Percentiles rank a stretch among this genome's conserved stretches.
phyloP scores from a whole-genome alignment of 2,888 invertebrate species.

The Dysmachus trigonus region DNA sequence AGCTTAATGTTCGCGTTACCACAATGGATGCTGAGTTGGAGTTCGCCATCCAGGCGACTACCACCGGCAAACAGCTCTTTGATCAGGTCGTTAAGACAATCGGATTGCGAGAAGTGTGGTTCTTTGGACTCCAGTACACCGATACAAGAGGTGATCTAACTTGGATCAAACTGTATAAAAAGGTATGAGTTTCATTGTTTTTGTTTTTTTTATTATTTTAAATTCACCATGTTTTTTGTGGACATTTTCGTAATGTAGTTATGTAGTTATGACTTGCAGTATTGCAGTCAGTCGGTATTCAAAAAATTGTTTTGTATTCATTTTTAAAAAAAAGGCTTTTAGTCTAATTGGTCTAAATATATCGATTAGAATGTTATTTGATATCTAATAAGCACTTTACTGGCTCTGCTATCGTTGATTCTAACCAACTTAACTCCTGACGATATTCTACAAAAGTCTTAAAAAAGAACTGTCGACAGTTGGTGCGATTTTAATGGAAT shows the following conservation, averaged over 20 bases:
- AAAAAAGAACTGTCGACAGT: neutral
- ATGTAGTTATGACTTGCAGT: neutral
- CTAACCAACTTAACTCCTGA: neutral
- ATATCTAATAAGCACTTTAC: neutral
- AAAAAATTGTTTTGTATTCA: neutral
- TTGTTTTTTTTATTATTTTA: neutral
- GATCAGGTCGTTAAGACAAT: conserved; percentile 99
- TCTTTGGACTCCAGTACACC: conserved; percentile 98
- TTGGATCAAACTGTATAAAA: conserved; percentile 99
- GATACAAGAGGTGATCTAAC: conserved; percentile 98
- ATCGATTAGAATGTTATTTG: neutral
- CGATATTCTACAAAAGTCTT: neutral
- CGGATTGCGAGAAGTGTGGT: conserved; percentile 99
- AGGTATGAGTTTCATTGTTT: conserved; percentile 73
- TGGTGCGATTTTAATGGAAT: neutral
- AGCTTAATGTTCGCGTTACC: conserved; percentile 99
- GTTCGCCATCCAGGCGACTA: conserved; percentile 99
- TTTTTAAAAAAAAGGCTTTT: neutral
- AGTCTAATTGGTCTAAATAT: neutral
- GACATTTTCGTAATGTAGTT: neutral
- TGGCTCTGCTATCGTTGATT: neutral
- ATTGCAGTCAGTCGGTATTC: no score
- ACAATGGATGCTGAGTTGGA: conserved; percentile 99
- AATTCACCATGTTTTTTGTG: neutral
- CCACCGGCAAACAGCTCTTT: conserved; percentile 99